phyloP scores from a whole-genome alignment of 30 jellyfish, hydroid and myxozoan species.

The Cassiopea andromeda region DNA sequence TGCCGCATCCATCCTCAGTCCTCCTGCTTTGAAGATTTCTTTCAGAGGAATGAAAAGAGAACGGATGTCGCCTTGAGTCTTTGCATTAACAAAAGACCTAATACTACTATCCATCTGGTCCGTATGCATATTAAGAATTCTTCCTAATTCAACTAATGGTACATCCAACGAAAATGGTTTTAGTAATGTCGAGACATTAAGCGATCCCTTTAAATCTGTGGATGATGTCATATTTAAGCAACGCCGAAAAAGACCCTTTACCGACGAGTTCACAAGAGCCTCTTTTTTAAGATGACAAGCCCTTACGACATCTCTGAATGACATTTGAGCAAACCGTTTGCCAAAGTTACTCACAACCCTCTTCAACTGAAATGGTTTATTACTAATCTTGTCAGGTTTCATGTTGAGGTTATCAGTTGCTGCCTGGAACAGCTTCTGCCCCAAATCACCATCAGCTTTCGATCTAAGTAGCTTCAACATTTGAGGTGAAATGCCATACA shows the following conservation, averaged over 20 bases:
- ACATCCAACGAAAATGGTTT: neutral
- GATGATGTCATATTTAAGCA: slow-evolving; percentile 8
- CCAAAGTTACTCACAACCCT: neutral
- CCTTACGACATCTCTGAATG: neutral
- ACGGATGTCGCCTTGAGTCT: neutral
- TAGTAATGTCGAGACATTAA: neutral
- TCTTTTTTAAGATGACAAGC: slow-evolving; percentile 5
- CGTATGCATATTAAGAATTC: slow-evolving; percentile 5
- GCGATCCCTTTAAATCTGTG: neutral
- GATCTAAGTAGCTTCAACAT: neutral
- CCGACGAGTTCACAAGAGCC: neutral
- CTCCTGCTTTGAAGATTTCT: slow-evolving; percentile 6
- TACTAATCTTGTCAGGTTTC: neutral
- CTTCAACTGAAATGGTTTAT: neutral
- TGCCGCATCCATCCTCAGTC: neutral
- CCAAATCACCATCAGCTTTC: slow-evolving; percentile 15
- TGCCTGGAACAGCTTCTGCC: slow-evolving; percentile 7
- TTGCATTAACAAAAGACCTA: neutral
- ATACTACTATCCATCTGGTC: slow-evolving; percentile 4
- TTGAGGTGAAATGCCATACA: neutral
- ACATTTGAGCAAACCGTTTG: slow-evolving; percentile 13
- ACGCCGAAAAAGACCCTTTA: neutral
- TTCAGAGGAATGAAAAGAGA: slow-evolving; percentile 28
- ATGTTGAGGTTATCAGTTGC: neutral
- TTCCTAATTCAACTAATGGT: slow-evolving; percentile 18